Evolutionary conservation across 2,797 vertebrate species (phyloP).

Genomic region (Oophaga sylvatica): DNA sequence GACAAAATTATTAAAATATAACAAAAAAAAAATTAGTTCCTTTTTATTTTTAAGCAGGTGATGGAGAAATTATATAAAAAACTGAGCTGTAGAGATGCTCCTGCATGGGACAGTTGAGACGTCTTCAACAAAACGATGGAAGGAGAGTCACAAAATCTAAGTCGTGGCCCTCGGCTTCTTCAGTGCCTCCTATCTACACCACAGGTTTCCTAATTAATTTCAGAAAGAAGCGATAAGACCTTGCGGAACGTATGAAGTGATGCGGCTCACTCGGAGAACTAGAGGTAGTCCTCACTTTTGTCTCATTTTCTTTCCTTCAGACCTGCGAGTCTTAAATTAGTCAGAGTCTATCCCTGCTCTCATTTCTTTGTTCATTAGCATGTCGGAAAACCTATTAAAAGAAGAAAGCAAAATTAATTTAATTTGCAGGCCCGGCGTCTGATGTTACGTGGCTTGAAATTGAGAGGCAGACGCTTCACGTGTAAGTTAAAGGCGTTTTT

Average conservation of each 20-base stretch:
- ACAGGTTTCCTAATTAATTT: constrained; percentile 56
- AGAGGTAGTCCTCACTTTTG: constrained; percentile 20
- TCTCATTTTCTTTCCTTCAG: not conserved
- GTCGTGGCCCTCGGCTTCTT: constrained; percentile 5
- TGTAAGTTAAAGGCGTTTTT: constrained; percentile 52
- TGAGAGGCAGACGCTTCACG: constrained; percentile 54
- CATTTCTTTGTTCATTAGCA: constrained; percentile 63
- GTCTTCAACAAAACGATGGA: not conserved
- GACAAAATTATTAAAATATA: too few relatives aligned
- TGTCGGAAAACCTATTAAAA: constrained; percentile 62
- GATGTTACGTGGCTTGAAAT: constrained; percentile 60
- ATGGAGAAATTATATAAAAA: not conserved
- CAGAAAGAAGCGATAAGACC: constrained; percentile 41
- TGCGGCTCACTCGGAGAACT: constrained; percentile 28
- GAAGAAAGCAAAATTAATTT: constrained; percentile 63
- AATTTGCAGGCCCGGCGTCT: constrained; percentile 55
- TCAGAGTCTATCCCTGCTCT: constrained; percentile 58
- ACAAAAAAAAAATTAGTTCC: too few relatives aligned
- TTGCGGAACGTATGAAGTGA: constrained; percentile 29
- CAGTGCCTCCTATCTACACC: constrained; percentile 17
- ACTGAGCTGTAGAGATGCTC: not conserved
- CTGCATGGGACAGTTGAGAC: constrained; percentile 1
- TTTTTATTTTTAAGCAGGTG: too few relatives aligned
- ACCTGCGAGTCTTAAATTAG: constrained; percentile 60
- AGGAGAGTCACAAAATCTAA: not conserved